Evolutionary conservation across 2,888 invertebrate species (phyloP).

Genomic region (Parthenolecanium corni): DNA sequence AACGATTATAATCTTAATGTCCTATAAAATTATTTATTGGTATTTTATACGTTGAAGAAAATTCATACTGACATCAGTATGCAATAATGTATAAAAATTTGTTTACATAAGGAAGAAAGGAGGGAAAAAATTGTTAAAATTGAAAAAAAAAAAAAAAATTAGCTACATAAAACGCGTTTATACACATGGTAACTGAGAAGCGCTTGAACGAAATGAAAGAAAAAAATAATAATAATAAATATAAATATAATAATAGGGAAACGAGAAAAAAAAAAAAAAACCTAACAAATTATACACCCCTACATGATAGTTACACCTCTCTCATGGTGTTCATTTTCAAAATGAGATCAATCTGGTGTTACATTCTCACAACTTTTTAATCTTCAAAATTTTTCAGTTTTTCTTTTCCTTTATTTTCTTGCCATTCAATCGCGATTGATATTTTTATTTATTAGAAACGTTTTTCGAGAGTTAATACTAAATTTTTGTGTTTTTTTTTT

Average conservation of each 20-base stretch:
- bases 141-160: not conserved
- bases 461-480: no score
- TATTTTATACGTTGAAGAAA: not conserved
- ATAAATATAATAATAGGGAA: no score
- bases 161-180: conserved; percentile 6
- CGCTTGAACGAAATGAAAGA: conserved; percentile 22
- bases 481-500: not conserved
- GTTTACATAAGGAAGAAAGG: not conserved
- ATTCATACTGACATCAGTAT: not conserved
- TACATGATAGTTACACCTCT: conserved; percentile 5
- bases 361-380: not conserved
- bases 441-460: no score
- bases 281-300: conserved; percentile 20
- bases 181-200: conserved; percentile 29
- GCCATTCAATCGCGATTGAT: not conserved
- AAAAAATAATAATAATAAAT: not conserved
- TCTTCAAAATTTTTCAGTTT: not conserved
- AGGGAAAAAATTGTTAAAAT: conserved; percentile 9
- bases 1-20: not conserved
- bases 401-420: not conserved
- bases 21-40: not conserved
- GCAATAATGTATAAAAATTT: not conserved
- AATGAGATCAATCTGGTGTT: conserved; percentile 10
- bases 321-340: conserved; percentile 1
- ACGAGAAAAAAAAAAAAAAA: not conserved